Evolutionary conservation across 2,888 invertebrate genomes (phyloP).

Genomic region (Thereva unica): DNA sequence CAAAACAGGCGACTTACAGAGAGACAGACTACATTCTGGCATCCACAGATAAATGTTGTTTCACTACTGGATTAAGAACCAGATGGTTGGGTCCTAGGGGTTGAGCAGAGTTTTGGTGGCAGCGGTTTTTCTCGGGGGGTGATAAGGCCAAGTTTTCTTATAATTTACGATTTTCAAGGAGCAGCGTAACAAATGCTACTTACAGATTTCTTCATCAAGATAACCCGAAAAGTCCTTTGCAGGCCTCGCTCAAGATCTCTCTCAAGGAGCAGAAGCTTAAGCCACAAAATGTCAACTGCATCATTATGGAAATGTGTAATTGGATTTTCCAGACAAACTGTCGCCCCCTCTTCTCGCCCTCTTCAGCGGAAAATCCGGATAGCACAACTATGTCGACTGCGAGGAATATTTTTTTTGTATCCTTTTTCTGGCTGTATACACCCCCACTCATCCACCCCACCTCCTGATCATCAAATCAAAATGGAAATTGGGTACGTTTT

Average conservation of each 20-base stretch:
- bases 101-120: too few relatives aligned
- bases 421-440: too few relatives aligned
- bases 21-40: too few relatives aligned
- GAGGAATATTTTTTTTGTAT: too few relatives aligned
- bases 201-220: slow-evolving; percentile 2
- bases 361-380: slow-evolving; percentile 16
- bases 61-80: too few relatives aligned
- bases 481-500: too few relatives aligned
- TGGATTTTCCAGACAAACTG: slow-evolving; percentile 36
- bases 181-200: slow-evolving; percentile 17
- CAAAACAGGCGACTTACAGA: too few relatives aligned
- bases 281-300: slow-evolving; percentile 29
- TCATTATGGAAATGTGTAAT: slow-evolving; percentile 31
- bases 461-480: too few relatives aligned
- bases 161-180: slow-evolving; percentile 29
- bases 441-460: too few relatives aligned
- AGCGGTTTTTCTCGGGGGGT: too few relatives aligned
- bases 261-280: background rate
- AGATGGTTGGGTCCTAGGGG: too few relatives aligned
- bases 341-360: slow-evolving; percentile 24
- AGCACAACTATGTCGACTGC: background rate
- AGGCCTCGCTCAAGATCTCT: background rate
- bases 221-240: slow-evolving; percentile 7
- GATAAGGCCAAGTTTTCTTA: slow-evolving; percentile 5
- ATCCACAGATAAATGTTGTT: too few relatives aligned